A percentile compares a stretch with the other conserved stretches of the same genome.
Evolutionary conservation across 2,888 invertebrate species (phyloP).

Genomic region (Linnaemya vulpina): DNA sequence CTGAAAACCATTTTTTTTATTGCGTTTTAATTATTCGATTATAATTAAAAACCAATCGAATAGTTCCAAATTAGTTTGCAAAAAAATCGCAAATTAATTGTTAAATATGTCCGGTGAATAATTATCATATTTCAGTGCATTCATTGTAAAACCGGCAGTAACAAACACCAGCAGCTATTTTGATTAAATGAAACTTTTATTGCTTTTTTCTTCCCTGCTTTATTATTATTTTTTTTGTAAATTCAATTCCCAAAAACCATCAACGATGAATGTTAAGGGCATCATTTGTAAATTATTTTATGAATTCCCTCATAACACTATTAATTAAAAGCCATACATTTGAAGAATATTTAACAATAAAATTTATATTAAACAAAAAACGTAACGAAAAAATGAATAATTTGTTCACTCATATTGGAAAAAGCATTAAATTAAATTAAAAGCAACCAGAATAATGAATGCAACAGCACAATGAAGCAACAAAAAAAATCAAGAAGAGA

Average conservation of each 20-base stretch:
- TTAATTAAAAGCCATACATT: constrained; percentile 58
- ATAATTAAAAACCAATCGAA: too few relatives aligned
- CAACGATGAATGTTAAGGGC: constrained; percentile 40
- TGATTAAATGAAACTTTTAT: neutral
- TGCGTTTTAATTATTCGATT: too few relatives aligned
- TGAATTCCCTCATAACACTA: constrained; percentile 40
- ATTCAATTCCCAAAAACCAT: constrained; percentile 29
- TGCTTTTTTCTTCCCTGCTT: neutral
- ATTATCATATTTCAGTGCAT: too few relatives aligned
- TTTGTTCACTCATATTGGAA: constrained; percentile 20
- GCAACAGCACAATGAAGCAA: neutral
- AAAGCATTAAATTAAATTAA: constrained; percentile 33
- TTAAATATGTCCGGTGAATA: too few relatives aligned
- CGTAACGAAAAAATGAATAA: constrained; percentile 9
- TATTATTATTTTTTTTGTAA: too few relatives aligned
- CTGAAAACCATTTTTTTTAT: too few relatives aligned
- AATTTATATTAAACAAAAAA: neutral
- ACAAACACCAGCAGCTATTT: too few relatives aligned
- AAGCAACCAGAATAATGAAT: constrained; percentile 32
- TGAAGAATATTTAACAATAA: neutral
- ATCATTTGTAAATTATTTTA: constrained; percentile 43
- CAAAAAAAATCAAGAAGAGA: neutral
- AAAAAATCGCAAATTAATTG: too few relatives aligned
- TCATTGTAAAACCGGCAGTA: too few relatives aligned
- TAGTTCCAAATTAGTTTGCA: too few relatives aligned